Conservation (phyloP, 2,888 invertebrate genomes). For the Galerucella pusilla region DNA sequence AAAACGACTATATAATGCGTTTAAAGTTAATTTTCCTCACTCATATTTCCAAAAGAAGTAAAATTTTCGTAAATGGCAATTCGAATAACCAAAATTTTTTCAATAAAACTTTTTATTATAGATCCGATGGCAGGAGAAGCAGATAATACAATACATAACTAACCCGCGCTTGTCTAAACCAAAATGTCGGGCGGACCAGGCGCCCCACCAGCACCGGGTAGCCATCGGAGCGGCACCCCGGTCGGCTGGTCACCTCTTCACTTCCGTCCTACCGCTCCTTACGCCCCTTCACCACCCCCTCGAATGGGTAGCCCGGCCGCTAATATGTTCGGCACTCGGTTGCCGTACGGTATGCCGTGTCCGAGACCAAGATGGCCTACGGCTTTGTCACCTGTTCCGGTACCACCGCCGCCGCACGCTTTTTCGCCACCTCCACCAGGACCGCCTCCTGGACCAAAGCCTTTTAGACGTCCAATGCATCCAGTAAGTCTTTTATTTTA, state of each 20-base stretch:
- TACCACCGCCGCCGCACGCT: conserved; percentile 56
- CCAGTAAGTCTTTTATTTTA: conserved; percentile 57
- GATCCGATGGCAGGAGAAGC: conserved; percentile 52
- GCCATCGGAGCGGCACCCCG: conserved; percentile 55
- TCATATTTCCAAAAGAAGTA: background rate
- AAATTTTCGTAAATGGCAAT: background rate
- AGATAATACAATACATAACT: conserved; percentile 19
- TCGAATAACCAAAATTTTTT: background rate
- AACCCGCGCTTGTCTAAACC: conserved; percentile 32
- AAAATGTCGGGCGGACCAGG: conserved; percentile 60
- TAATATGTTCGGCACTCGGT: conserved; percentile 65
- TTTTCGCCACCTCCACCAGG: conserved; percentile 66
- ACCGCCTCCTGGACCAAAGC: conserved; percentile 65
- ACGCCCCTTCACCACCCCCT: conserved; percentile 78
- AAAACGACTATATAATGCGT: background rate
- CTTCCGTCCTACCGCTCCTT: conserved; percentile 81
- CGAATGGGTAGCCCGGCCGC: conserved; percentile 67
- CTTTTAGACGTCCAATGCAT: conserved; percentile 64
- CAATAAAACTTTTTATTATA: conserved; percentile 37
- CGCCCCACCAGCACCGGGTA: conserved; percentile 61
- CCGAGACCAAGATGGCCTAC: conserved; percentile 76
- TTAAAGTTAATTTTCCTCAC: background rate
- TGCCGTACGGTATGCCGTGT: conserved; percentile 71
- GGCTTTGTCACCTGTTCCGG: conserved; percentile 66
- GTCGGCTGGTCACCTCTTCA: conserved; percentile 71